These are phyloP conservation scores for Siniperca obscura DNA, from an alignment of 2,797 vertebrate genomes.

Conservation along the genomic window DNA sequence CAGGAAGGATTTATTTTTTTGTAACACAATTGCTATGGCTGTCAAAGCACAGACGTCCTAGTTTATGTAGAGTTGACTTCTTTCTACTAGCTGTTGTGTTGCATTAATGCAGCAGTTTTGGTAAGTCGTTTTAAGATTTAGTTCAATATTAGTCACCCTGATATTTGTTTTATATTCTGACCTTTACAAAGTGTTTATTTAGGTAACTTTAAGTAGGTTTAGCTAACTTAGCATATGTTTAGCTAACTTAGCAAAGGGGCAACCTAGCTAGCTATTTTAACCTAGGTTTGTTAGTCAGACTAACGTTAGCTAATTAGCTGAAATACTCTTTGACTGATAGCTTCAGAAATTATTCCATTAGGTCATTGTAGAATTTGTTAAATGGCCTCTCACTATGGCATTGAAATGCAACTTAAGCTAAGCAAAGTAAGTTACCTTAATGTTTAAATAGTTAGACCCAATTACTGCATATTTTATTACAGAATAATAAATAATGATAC, in stretches of 20 bases:
- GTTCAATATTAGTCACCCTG: accelerated
- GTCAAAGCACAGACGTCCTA: accelerated
- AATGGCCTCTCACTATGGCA: background rate
- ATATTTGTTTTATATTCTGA: background rate
- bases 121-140: background rate
- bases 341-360: background rate
- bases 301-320: background rate
- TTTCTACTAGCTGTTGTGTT: background rate
- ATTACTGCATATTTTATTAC: background rate
- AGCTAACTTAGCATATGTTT: background rate
- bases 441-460: background rate
- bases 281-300: too few species aligned
- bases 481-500: background rate
- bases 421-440: background rate
- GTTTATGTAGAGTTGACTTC: accelerated
- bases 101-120: background rate
- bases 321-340: background rate
- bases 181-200: background rate
- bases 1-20: conserved; percentile 46
- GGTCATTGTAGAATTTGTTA: background rate
- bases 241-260: background rate
- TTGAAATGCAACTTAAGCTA: background rate
- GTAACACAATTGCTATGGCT: conserved; percentile 32
- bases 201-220: background rate
- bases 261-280: background rate